Evolutionary conservation across 2,113 vertebrate species (phyloP).

Genomic region (Poeciliopsis retropinna): DNA sequence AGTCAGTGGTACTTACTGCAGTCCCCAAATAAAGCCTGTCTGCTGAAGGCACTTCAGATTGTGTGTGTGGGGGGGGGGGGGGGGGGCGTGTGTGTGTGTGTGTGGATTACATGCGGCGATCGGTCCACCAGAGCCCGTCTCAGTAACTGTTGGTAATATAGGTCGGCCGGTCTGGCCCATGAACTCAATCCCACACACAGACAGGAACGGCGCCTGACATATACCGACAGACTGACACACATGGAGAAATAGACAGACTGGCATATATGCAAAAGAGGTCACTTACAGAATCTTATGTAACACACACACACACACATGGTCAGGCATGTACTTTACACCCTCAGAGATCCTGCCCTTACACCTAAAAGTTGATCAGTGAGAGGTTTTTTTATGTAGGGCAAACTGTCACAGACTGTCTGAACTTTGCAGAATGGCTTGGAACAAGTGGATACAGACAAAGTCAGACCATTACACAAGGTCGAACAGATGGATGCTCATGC

Average conservation of each 20-base stretch:
- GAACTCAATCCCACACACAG: constrained; percentile 73
- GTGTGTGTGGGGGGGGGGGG: too few relatives aligned
- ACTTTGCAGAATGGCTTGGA: not conserved
- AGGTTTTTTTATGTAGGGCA: constrained; percentile 53
- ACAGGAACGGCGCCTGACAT: constrained; percentile 18
- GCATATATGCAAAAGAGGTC: constrained; percentile 54
- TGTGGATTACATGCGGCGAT: not conserved
- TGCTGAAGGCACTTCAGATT: not conserved
- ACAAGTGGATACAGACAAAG: constrained; percentile 11
- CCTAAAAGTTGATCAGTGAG: constrained; percentile 9
- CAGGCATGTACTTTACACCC: not conserved
- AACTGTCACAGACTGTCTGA: constrained; percentile 31
- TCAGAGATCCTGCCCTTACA: not conserved
- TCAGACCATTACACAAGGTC: constrained; percentile 27
- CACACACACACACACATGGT: not conserved
- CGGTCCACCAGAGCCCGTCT: constrained; percentile 8
- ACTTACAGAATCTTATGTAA: constrained; percentile 30
- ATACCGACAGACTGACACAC: constrained; percentile 40
- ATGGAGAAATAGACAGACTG: constrained; percentile 40
- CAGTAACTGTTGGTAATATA: constrained; percentile 60
- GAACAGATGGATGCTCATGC: not conserved
- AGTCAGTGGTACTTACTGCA: constrained; percentile 18
- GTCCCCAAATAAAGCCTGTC: constrained; percentile 34
- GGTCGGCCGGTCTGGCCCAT: constrained; percentile 66
- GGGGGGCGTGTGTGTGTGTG: constrained; percentile 5